Evolutionary conservation across 2,797 vertebrate species (phyloP).

Genomic region (Echeneis naucrates): DNA sequence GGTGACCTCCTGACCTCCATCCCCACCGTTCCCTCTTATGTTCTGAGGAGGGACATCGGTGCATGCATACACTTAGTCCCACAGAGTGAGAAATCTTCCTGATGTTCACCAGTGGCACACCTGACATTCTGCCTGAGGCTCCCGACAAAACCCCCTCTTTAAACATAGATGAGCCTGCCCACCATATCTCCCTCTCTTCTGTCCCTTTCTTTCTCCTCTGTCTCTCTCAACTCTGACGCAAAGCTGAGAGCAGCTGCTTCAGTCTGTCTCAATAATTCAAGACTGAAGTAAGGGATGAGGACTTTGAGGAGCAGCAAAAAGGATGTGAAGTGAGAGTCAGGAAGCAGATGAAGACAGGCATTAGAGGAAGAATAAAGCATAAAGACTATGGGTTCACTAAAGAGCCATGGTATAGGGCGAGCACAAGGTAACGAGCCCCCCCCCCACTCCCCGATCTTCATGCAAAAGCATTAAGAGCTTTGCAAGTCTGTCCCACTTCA

Average conservation of each 20-base stretch:
- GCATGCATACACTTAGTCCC: constrained; percentile 30
- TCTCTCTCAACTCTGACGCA: constrained; percentile 70
- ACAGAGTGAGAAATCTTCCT: constrained; percentile 58
- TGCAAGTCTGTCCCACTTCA: constrained; percentile 48
- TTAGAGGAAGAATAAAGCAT: not conserved
- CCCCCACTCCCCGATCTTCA: constrained; percentile 38
- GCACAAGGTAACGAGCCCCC: constrained; percentile 19
- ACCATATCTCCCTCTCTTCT: constrained; percentile 52
- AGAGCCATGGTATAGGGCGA: not conserved
- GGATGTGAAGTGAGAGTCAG: constrained; percentile 55
- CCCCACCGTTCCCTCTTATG: not conserved
- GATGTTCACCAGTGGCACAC: constrained; percentile 65
- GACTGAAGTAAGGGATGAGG: constrained; percentile 69
- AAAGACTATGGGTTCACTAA: constrained; percentile 11
- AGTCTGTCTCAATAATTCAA: constrained; percentile 83
- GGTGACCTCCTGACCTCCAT: constrained; percentile 63
- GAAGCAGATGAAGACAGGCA: constrained; percentile 43
- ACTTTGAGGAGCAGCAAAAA: constrained; percentile 59
- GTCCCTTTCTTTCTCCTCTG: constrained; percentile 44
- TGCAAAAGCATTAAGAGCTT: not conserved
- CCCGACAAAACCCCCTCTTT: constrained; percentile 80
- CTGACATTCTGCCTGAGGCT: constrained; percentile 79
- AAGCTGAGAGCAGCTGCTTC: constrained; percentile 78
- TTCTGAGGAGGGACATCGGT: constrained; percentile 35
- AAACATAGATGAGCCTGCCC: constrained; percentile 84